These are phyloP conservation scores for Nephotettix cincticeps DNA, from an alignment of 1,140 invertebrate genomes.

Conservation along the genomic window DNA sequence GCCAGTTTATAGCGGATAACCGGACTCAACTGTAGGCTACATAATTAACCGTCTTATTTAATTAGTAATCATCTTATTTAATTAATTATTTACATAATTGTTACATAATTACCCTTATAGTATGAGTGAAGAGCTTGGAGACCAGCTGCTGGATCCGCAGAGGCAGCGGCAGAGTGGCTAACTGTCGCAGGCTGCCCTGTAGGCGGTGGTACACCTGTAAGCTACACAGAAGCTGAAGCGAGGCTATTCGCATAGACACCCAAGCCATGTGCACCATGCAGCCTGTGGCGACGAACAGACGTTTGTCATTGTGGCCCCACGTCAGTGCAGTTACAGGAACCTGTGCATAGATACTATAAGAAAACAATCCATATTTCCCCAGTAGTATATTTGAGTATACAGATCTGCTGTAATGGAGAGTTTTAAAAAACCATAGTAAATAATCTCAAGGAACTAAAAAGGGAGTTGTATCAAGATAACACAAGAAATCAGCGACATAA, in stretches of 20 bases:
- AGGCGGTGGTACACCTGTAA: conserved; percentile 62
- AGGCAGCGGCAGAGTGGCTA: conserved; percentile 77
- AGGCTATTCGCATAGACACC: conserved; percentile 86
- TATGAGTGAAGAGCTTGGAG: conserved; percentile 88
- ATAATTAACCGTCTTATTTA: too few relatives aligned
- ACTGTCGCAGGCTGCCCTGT: conserved; percentile 58
- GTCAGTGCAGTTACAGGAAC: conserved; percentile 88
- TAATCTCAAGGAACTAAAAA: too few relatives aligned
- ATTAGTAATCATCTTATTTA: too few relatives aligned
- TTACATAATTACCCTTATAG: conserved; percentile 93
- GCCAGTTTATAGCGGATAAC: too few relatives aligned
- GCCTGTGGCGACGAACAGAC: conserved; percentile 91
- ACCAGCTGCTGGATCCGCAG: conserved; percentile 79
- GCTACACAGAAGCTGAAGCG: conserved; percentile 84
- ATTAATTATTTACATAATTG: too few relatives aligned
- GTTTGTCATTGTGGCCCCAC: conserved; percentile 96
- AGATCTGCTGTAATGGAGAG: neutral
- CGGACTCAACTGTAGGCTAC: too few relatives aligned
- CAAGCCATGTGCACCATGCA: conserved; percentile 87
- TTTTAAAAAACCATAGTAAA: too few relatives aligned
- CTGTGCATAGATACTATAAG: too few relatives aligned
- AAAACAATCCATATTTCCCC: conserved; percentile 24
- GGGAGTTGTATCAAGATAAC: conserved; percentile 3
- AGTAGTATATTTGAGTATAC: neutral
- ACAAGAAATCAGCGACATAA: too few relatives aligned